phyloP scores from a whole-genome alignment of 2,113 vertebrate genomes.

The Peucedramus taeniatus region DNA sequence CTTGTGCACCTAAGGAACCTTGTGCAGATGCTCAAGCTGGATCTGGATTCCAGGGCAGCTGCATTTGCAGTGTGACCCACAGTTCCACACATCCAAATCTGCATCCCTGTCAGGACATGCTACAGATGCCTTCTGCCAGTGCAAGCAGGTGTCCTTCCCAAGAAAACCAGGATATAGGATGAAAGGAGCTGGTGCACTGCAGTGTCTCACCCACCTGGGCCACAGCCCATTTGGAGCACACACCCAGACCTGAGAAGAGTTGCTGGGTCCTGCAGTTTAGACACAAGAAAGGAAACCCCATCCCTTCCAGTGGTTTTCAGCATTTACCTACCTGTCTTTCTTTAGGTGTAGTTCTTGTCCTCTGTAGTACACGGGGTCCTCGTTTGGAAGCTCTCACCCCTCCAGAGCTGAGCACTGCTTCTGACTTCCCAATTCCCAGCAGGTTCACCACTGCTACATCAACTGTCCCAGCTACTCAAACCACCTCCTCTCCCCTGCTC shows the following conservation, averaged over 20 bases:
- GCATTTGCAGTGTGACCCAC: neutral
- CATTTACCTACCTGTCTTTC: neutral
- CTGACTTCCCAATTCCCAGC: neutral
- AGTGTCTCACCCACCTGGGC: neutral
- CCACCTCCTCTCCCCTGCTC: neutral
- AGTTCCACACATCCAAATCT: neutral
- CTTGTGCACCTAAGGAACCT: neutral
- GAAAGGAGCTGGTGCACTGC: neutral
- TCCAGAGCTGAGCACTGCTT: neutral
- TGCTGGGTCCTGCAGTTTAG: neutral
- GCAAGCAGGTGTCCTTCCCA: rapidly evolving
- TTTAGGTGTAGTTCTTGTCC: neutral
- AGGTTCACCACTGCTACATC: neutral
- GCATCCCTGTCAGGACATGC: neutral
- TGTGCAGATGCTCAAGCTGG: neutral
- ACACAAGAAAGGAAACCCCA: neutral
- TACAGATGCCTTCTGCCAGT: neutral
- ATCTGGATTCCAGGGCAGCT: neutral
- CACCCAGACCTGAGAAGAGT: neutral
- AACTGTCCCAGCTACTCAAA: neutral
- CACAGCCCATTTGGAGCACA: neutral
- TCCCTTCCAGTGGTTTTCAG: rapidly evolving
- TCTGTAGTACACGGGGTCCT: neutral
- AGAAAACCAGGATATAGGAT: neutral
- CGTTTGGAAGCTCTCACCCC: neutral